These are phyloP conservation scores for Galerucella calmariensis DNA, from an alignment of 2,888 invertebrate genomes.

Conservation along the genomic window DNA sequence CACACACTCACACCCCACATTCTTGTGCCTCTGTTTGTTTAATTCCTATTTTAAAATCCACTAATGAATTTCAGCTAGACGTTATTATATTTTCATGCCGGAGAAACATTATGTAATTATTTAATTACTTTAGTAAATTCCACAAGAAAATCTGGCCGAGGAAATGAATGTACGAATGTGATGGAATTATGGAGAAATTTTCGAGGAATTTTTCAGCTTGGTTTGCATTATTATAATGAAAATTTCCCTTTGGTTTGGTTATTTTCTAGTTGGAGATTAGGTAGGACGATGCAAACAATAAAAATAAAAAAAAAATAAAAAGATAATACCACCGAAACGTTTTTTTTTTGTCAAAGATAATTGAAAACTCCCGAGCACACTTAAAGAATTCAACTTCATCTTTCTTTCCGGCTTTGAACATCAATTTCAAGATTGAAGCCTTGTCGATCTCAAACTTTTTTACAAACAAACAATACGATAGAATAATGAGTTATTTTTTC, in stretches of 20 bases:
- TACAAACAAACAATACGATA: not conserved
- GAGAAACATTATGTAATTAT: conserved; percentile 49
- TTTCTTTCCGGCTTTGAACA: not conserved
- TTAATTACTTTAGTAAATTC: conserved; percentile 49
- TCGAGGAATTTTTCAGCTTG: conserved; percentile 39
- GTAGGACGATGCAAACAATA: not conserved
- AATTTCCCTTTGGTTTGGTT: conserved; percentile 24
- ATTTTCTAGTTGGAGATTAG: conserved; percentile 18
- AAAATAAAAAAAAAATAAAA: not conserved
- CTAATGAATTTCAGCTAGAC: conserved; percentile 56
- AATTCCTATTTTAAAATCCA: conserved; percentile 58
- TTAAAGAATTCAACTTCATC: not conserved
- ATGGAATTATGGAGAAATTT: conserved; percentile 42
- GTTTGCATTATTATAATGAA: conserved; percentile 42
- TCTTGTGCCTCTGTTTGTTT: conserved; percentile 52
- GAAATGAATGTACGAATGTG: conserved; percentile 44
- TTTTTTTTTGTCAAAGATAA: not conserved
- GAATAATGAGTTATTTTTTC: too few relatives aligned
- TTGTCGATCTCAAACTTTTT: not conserved
- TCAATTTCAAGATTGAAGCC: not conserved
- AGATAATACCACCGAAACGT: not conserved
- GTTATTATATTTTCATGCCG: conserved; percentile 48
- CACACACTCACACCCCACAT: conserved; percentile 41
- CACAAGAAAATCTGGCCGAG: conserved; percentile 48
- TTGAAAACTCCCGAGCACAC: not conserved